These are phyloP conservation scores for Apodemia duryi DNA, from an alignment of 2,888 invertebrate species.

Conservation along the genomic window DNA sequence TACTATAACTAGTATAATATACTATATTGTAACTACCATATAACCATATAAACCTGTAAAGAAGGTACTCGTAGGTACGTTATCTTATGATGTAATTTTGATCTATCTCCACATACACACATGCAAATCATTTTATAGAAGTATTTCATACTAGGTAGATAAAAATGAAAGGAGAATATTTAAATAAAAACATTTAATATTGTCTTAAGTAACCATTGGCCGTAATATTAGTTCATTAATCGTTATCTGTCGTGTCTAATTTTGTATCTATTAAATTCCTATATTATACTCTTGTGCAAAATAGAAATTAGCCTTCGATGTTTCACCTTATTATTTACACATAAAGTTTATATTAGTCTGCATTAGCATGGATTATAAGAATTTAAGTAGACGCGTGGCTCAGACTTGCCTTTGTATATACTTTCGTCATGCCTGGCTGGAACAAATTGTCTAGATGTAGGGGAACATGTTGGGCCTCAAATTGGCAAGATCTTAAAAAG, in stretches of 20 bases:
- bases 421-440: constrained; percentile 69
- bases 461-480: constrained; percentile 33
- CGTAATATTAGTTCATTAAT: constrained; percentile 38
- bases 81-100: too few relatives aligned
- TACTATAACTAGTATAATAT: too few relatives aligned
- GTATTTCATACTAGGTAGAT: too few relatives aligned
- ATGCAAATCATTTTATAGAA: too few relatives aligned
- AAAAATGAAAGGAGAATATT: too few relatives aligned
- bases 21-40: too few relatives aligned
- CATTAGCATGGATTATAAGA: constrained; percentile 37
- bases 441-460: constrained; percentile 69
- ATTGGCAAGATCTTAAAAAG: neutral
- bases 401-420: constrained; percentile 58
- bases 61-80: too few relatives aligned
- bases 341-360: neutral
- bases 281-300: constrained; percentile 25
- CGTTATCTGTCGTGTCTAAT: constrained; percentile 44
- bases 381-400: constrained; percentile 59
- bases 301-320: neutral
- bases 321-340: neutral
- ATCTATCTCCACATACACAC: too few relatives aligned
- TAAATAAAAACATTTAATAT: neutral
- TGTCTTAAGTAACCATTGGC: neutral
- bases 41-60: too few relatives aligned
- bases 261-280: constrained; percentile 36